Evolutionary conservation across 2,113 vertebrate genomes (phyloP), one percentile per base, ranked within the genome.

Genomic region (Bostrychus sinensis): DNA sequence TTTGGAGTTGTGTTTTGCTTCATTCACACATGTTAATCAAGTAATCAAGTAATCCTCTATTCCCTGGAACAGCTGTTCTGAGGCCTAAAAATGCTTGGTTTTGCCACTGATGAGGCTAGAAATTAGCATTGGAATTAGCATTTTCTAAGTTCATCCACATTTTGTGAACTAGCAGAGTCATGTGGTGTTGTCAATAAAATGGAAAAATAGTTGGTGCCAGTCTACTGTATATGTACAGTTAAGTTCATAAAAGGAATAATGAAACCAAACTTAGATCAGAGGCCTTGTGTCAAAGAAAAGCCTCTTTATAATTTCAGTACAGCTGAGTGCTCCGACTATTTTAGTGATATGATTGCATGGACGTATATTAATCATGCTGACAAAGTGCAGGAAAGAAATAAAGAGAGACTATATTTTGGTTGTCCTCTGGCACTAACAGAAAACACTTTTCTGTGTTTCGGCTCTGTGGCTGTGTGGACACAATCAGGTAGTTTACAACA

Each of bases 401-500:
- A 69, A 69, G 66, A 36, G 19, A 75, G 54, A 71, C 62, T 62
- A 46, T 56, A 66, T 65, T 75, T 62, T 43, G 22, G 28, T 23
- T 54, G 59, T 67, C 50, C 34, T 2, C 6, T 32, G 42, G 46
- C 32, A 45, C 45, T 36, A 38, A 53, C 64, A 45, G 61, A 50
- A 70, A 66, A 62, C 9, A 30, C 16, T 14, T 48, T 0, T 3
- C 37, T 58, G 55, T 51, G 72, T 48, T 51, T 26, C 17, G 28
- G 30, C 16, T 14, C 60, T 50, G 22, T 19, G 30, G 42, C 9
- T 55, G 67, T 45, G 65, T 56, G 61, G 32, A 50, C 26, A 70
- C 30, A 71, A 70, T 73, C 65, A 45, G 45, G 51, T 67, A 56
- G 56, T 76, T 76, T 58, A 67, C 62, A 38, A 63, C 60, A 75